Base-by-base conservation (phyloP, 2,888 invertebrate genomes). In the Cetonia aurata region DNA sequence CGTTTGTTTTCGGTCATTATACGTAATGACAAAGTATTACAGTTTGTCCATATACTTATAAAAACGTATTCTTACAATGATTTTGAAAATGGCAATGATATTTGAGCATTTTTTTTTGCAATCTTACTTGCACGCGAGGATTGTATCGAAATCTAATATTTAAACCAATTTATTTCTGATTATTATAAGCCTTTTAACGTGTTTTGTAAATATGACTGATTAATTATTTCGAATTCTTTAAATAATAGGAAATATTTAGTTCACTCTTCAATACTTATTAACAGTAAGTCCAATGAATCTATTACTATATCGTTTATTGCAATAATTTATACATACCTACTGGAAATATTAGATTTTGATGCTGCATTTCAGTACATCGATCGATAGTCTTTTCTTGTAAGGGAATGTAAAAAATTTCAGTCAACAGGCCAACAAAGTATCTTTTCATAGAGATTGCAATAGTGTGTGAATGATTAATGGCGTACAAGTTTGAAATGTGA, bases 1-100 rank as follows among this genome's bases (percentile, higher is more conserved):
- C 81, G 82, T 83, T 83, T 81, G 68, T 60, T 70, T 72, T 56
- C 33, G 62, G 69, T 72, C 72, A 72, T 60, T 60, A 37, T 37
- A 37, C 46, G 15, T 37, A 65, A 68, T 56, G 65, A 62, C 66
- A 60, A 17, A 42, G 12, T 48, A 65, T 10, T 12, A 65, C 62
- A 65, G 62, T 50, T 15, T 50, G 62, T 50, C 62, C 62, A 65
- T 50, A 65, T 65, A 65, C 46, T 19, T 13, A 37, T 44, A 48
- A 50, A 50, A 15, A 19, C 10, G 48, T 52, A 12, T 52, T 52
- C 12, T 10, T n/a, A 37, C 6, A 37, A 37, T 8, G n/a, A 57
- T 42, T 37, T 37, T 10, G 17, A 42, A 25, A n/a, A 42, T 42
- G 12, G n/a, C 13, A 15, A 62, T 31, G 48, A 0, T 33, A 15